These are phyloP conservation scores for Gobio gobio DNA, from an alignment of 2,113 vertebrate genomes.

Conservation along the genomic window DNA sequence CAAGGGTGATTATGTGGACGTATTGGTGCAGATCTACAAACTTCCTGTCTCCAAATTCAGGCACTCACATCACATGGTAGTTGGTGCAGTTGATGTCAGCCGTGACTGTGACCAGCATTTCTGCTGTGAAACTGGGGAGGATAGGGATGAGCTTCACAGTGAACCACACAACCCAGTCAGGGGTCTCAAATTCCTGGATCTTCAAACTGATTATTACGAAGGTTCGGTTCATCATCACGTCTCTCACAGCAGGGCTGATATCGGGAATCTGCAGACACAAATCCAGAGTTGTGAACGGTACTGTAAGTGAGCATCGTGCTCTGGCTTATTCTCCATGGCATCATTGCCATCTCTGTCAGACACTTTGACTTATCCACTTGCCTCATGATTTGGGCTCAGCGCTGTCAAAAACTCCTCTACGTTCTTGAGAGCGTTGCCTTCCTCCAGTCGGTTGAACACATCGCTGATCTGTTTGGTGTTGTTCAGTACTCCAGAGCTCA, in stretches of 20 bases:
- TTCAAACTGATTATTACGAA: slow-evolving; percentile 50
- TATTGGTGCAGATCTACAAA: neutral
- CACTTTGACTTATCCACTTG: slow-evolving; percentile 12
- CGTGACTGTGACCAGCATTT: slow-evolving; percentile 30
- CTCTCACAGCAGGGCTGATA: slow-evolving; percentile 43
- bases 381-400: slow-evolving; percentile 43
- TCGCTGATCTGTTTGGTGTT: neutral
- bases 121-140: slow-evolving; percentile 50
- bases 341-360: neutral
- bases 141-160: slow-evolving; percentile 39
- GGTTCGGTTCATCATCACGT: slow-evolving; percentile 62
- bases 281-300: neutral
- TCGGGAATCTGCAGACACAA: neutral
- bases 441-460: slow-evolving; percentile 33
- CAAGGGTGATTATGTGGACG: neutral
- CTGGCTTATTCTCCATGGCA: neutral
- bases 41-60: neutral
- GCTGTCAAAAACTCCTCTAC: slow-evolving; percentile 39
- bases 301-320: neutral
- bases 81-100: slow-evolving; percentile 18
- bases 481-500: slow-evolving; percentile 43
- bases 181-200: slow-evolving; percentile 6
- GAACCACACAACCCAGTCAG: slow-evolving; percentile 40
- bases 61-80: slow-evolving; percentile 58
- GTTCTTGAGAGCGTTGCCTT: slow-evolving; percentile 35